Conservation (phyloP, 2,888 invertebrate species). For the Trissolcus japonicus region DNA sequence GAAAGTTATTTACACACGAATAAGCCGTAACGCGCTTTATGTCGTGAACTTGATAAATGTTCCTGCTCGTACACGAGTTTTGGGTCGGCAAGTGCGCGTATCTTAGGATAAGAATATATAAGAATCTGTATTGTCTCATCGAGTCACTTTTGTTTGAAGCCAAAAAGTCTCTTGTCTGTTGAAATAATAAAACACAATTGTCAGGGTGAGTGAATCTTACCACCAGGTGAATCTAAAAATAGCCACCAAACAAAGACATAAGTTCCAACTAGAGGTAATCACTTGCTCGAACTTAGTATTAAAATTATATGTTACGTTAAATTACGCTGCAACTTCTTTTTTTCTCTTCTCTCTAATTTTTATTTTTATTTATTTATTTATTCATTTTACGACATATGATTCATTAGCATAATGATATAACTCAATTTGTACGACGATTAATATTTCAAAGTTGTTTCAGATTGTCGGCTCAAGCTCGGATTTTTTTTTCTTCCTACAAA, state of each 20-base stretch:
- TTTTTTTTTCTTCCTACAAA: slow-evolving; percentile 42
- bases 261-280: slow-evolving; percentile 18
- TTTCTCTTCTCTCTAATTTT: slow-evolving; percentile 14
- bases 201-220: neutral
- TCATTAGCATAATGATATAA: neutral
- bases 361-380: slow-evolving; percentile 18
- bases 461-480: neutral
- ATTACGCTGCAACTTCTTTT: slow-evolving; percentile 3
- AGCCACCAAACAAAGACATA: slow-evolving; percentile 12
- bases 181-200: slow-evolving; percentile 30
- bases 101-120: slow-evolving; percentile 50
- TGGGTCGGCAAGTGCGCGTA: slow-evolving; percentile 53
- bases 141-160: slow-evolving; percentile 31
- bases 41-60: slow-evolving; percentile 71
- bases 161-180: slow-evolving; percentile 1
- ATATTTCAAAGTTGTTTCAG: no score
- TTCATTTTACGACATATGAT: neutral
- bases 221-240: slow-evolving; percentile 22
- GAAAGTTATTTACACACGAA: slow-evolving; percentile 70
- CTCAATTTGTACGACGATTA: no score
- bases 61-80: slow-evolving; percentile 58
- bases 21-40: slow-evolving; percentile 70
- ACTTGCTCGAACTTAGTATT: slow-evolving; percentile 19
- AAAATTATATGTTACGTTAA: slow-evolving; percentile 24
- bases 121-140: slow-evolving; percentile 23